These are phyloP conservation scores for Catostomus latipinnis DNA, from an alignment of 2,797 vertebrate genomes.

Conservation along the genomic window DNA sequence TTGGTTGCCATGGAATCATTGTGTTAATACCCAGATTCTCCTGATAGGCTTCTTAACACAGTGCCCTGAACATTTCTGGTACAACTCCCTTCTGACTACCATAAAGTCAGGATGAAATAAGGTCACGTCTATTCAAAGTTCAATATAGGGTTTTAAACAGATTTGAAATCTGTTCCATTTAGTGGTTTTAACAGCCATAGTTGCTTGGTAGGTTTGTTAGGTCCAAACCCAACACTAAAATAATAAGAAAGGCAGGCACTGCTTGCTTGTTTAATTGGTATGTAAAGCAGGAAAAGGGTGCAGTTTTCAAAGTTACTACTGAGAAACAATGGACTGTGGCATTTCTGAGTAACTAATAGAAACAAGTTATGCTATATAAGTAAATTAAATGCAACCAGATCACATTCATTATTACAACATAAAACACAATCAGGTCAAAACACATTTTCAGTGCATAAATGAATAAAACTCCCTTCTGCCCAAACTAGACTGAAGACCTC, in stretches of 20 bases:
- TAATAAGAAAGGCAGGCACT: constrained; percentile 26
- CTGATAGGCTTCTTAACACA: background rate
- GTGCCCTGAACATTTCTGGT: constrained; percentile 14
- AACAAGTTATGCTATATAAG: constrained; percentile 22
- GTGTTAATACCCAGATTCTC: background rate
- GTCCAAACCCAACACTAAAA: constrained; percentile 31
- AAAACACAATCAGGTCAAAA: constrained; percentile 43
- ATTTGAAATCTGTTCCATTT: constrained; percentile 15
- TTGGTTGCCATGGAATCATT: constrained; percentile 16
- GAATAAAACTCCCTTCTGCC: too few species aligned
- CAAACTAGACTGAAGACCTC: too few species aligned
- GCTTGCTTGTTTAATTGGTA: constrained; percentile 48
- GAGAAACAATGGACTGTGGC: constrained; percentile 66
- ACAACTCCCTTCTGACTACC: constrained; percentile 4
- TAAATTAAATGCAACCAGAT: constrained; percentile 28
- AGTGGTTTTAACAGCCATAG: constrained; percentile 26
- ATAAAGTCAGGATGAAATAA: constrained; percentile 18
- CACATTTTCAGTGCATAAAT: background rate
- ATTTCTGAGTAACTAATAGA: constrained; percentile 50
- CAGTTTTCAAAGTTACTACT: constrained; percentile 31
- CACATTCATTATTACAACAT: background rate
- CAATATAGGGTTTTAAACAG: constrained; percentile 20
- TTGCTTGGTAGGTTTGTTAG: constrained; percentile 32
- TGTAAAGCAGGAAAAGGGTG: constrained; percentile 68
- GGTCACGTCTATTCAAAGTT: constrained; percentile 21